Conservation (phyloP, 2,888 invertebrate genomes). For the Amblyjoppa proteus region DNA sequence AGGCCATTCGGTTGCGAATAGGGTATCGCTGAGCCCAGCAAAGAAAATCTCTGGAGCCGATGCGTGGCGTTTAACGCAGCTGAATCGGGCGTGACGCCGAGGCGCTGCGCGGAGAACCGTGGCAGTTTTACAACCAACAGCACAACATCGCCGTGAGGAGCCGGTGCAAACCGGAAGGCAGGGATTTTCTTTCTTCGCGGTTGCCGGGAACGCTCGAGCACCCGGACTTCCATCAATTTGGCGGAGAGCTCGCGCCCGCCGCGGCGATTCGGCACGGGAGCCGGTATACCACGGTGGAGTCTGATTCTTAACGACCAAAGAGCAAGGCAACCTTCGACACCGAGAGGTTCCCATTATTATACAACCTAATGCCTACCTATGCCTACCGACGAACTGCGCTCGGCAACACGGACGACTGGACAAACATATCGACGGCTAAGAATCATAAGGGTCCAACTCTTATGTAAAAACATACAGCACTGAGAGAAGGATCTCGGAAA, state of each 20-base stretch:
- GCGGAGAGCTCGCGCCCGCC: conserved; percentile 65
- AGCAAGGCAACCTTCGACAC: conserved; percentile 3
- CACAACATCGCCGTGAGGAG: conserved; percentile 34
- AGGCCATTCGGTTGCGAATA: conserved; percentile 78
- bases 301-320: conserved; percentile 52
- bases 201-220: conserved; percentile 53
- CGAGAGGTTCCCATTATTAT: conserved; percentile 26
- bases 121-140: conserved; percentile 4
- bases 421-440: neutral
- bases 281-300: conserved; percentile 39
- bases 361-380: conserved; percentile 9
- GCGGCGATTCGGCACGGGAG: conserved; percentile 67
- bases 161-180: conserved; percentile 54
- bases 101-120: conserved; percentile 32
- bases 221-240: conserved; percentile 68
- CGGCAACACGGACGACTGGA: neutral
- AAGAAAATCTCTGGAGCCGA: conserved; percentile 42
- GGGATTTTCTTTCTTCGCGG: conserved; percentile 55
- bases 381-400: neutral
- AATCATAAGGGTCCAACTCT: neutral
- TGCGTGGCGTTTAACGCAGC: conserved; percentile 37
- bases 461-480: neutral
- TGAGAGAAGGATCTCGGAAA: too few relatives aligned
- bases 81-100: conserved; percentile 57
- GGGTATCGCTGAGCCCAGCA: conserved; percentile 35